Percentiles rank a stretch among this genome's conserved stretches.
phyloP scores from a whole-genome alignment of 2,888 invertebrate species.

The Apamea crenata region DNA sequence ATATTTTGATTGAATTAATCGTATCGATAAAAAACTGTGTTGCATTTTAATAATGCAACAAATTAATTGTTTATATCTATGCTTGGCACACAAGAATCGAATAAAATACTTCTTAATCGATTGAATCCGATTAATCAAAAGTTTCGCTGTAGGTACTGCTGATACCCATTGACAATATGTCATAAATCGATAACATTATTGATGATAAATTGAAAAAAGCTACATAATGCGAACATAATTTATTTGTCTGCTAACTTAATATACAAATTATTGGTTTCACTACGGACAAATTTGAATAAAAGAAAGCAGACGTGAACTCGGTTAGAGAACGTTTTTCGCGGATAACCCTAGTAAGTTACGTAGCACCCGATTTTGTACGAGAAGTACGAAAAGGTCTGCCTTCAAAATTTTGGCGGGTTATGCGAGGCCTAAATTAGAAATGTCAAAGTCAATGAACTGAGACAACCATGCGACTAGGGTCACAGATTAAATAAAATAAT shows the following conservation, averaged over 20 bases:
- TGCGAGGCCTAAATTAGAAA: slow-evolving; percentile 76
- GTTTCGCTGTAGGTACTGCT: slow-evolving; percentile 48
- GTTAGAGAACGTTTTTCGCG: slow-evolving; percentile 70
- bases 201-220: slow-evolving; percentile 54
- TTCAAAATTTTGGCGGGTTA: slow-evolving; percentile 64
- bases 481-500: slow-evolving; percentile 68
- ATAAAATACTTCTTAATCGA: slow-evolving; percentile 21
- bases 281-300: slow-evolving; percentile 77
- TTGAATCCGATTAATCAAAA: slow-evolving; percentile 37
- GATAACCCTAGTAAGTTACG: slow-evolving; percentile 65
- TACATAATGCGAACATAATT: slow-evolving; percentile 65
- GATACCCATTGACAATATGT: slow-evolving; percentile 29
- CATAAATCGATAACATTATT: slow-evolving; percentile 52
- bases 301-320: slow-evolving; percentile 75
- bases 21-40: slow-evolving; percentile 6
- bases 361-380: slow-evolving; percentile 52
- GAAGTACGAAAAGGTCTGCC: slow-evolving; percentile 41
- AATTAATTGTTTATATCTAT: slow-evolving; percentile 6
- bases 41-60: slow-evolving; percentile 25
- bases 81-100: slow-evolving; percentile 9
- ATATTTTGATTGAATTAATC: slow-evolving; percentile 11
- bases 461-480: slow-evolving; percentile 66
- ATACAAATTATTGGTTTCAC: slow-evolving; percentile 76
- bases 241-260: slow-evolving; percentile 74
- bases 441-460: slow-evolving; percentile 79